A percentile compares a stretch with the other conserved stretches of the same genome.
Evolutionary conservation across 2,797 vertebrate species (phyloP).

Genomic region (Peromyscus melanophrys): DNA sequence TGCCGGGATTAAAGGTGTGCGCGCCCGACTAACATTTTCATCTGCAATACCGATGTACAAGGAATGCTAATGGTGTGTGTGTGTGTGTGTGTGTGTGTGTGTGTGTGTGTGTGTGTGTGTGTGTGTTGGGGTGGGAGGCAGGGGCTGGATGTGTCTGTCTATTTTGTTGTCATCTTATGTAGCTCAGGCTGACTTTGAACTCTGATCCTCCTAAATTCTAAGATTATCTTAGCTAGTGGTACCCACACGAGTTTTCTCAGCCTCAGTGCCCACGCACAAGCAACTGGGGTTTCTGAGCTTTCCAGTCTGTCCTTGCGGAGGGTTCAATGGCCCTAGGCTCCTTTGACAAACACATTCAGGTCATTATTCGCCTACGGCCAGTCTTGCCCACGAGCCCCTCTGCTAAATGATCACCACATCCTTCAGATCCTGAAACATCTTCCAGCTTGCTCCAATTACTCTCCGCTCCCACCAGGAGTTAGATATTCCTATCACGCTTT

Average conservation of each 20-base stretch:
- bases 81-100: not conserved
- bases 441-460: conserved; percentile 26
- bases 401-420: not conserved
- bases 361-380: not conserved
- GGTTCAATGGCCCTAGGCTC: not conserved
- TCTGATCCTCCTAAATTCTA: not conserved
- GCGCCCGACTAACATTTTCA: not conserved
- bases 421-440: not conserved
- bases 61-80: not conserved
- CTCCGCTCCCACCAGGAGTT: conserved; percentile 62
- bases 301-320: not conserved
- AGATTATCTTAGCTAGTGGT: not conserved
- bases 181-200: not conserved
- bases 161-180: not conserved
- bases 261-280: conserved; percentile 54
- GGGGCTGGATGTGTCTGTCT: not conserved
- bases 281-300: accelerated
- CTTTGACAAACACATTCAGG: not conserved
- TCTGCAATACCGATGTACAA: too few relatives aligned
- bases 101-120: not conserved
- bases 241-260: not conserved
- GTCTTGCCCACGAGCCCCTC: not conserved
- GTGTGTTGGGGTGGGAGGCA: not conserved
- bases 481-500: conserved; percentile 64
- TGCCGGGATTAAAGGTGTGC: not conserved